Conservation (phyloP, 2,797 vertebrate genomes). For the Nannoperca obscura region DNA sequence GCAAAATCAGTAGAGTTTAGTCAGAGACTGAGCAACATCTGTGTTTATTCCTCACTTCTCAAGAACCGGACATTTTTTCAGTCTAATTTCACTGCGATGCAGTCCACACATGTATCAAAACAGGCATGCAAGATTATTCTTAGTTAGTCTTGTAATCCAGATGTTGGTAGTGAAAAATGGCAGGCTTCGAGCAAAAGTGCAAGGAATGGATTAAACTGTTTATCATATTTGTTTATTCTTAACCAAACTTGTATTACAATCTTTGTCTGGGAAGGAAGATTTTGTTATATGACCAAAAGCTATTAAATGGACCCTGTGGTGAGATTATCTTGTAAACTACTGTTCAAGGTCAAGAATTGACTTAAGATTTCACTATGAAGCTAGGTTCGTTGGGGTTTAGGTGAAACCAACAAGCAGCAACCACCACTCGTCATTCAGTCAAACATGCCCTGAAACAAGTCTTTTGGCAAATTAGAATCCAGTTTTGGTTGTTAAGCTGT, state of each 20-base stretch:
- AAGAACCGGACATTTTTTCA: not conserved
- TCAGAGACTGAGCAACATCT: conserved; percentile 18
- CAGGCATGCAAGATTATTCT: not conserved
- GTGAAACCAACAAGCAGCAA: no score
- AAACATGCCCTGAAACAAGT: no score
- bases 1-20: not conserved
- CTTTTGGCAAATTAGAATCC: no score
- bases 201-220: not conserved
- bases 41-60: conserved; percentile 29
- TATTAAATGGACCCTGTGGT: not conserved
- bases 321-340: not conserved
- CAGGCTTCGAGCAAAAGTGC: not conserved
- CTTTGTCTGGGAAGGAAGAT: not conserved
- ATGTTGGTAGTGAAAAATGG: not conserved
- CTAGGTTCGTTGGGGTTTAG: no score
- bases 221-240: not conserved
- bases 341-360: not conserved
- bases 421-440: no score
- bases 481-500: no score
- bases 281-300: not conserved
- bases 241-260: not conserved
- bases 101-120: not conserved
- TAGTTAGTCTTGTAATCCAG: not conserved
- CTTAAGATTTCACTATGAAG: no score
- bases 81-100: conserved; percentile 10